Evolutionary conservation across 2,888 invertebrate genomes (phyloP).

Genomic region (Melitaea athalia): DNA sequence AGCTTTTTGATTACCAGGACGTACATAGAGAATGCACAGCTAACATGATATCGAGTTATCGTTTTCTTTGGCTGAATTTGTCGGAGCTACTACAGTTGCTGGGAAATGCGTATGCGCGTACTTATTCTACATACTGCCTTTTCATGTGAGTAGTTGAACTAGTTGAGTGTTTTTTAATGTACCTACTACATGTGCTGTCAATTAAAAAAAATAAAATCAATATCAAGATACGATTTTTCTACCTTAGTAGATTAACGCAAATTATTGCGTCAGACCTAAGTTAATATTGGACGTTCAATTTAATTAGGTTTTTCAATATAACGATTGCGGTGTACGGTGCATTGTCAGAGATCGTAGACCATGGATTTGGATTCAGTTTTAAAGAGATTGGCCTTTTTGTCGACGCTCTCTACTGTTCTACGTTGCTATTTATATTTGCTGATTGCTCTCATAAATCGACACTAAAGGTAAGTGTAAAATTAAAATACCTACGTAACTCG

Average conservation of each 20-base stretch:
- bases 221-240: background rate
- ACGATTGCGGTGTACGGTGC: slow-evolving; percentile 86
- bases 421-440: slow-evolving; percentile 84
- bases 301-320: slow-evolving; percentile 83
- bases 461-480: slow-evolving; percentile 52
- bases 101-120: slow-evolving; percentile 86
- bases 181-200: background rate
- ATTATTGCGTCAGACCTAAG: no score
- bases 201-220: background rate
- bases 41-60: slow-evolving; percentile 82
- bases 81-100: slow-evolving; percentile 85
- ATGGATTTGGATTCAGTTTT: slow-evolving; percentile 85
- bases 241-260: no score
- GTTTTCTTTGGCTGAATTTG: slow-evolving; percentile 84
- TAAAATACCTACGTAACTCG: no score
- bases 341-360: slow-evolving; percentile 85
- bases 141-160: slow-evolving; percentile 81
- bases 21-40: slow-evolving; percentile 80
- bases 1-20: slow-evolving; percentile 66
- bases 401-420: slow-evolving; percentile 83
- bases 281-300: background rate
- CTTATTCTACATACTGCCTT: slow-evolving; percentile 85
- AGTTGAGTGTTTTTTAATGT: background rate
- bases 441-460: slow-evolving; percentile 86
- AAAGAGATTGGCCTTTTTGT: slow-evolving; percentile 86